A percentile compares a stretch with the other conserved stretches of the same genome.
Conservation (phyloP, 1,140 invertebrate genomes). For the Diuraphis noxia region DNA sequence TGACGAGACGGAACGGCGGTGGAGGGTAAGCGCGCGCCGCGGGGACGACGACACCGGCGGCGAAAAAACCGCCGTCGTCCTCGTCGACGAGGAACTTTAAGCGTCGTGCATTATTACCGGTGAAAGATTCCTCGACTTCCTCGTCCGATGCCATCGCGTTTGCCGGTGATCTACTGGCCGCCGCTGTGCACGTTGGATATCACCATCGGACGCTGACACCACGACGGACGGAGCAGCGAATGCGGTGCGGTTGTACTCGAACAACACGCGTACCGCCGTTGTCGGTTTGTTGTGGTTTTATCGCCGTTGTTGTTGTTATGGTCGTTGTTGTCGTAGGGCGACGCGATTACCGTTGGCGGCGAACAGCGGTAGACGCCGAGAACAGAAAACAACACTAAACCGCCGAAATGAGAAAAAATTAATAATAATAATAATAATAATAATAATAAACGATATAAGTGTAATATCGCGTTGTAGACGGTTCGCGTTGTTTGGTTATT, state of each 20-base stretch:
- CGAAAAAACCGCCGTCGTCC: not conserved
- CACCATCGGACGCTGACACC: conserved; percentile 31
- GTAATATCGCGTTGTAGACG: not conserved
- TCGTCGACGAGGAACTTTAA: not conserved
- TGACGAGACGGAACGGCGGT: not conserved
- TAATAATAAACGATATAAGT: not conserved
- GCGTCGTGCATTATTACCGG: conserved; percentile 66
- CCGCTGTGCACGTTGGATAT: conserved; percentile 41
- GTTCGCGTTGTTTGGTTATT: conserved; percentile 52
- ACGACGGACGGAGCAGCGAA: not conserved
- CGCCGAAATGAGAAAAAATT: not conserved
- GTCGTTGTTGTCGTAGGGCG: not conserved
- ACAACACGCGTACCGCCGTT: not conserved
- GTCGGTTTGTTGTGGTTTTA: not conserved
- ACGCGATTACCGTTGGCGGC: conserved; percentile 20
- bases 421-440: not conserved
- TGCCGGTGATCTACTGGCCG: conserved; percentile 40
- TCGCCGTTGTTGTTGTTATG: not conserved
- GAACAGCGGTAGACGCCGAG: not conserved
- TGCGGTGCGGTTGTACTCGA: not conserved
- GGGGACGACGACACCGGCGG: not conserved
- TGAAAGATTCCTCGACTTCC: conserved; percentile 75
- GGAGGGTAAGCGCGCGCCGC: conserved; percentile 18
- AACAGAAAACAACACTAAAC: not conserved
- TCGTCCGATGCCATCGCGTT: conserved; percentile 74